A percentile compares a stretch with the other conserved stretches of the same genome.
These are phyloP conservation scores for Athrips mouffetella DNA, from an alignment of 2,888 invertebrate genomes.

Conservation along the genomic window DNA sequence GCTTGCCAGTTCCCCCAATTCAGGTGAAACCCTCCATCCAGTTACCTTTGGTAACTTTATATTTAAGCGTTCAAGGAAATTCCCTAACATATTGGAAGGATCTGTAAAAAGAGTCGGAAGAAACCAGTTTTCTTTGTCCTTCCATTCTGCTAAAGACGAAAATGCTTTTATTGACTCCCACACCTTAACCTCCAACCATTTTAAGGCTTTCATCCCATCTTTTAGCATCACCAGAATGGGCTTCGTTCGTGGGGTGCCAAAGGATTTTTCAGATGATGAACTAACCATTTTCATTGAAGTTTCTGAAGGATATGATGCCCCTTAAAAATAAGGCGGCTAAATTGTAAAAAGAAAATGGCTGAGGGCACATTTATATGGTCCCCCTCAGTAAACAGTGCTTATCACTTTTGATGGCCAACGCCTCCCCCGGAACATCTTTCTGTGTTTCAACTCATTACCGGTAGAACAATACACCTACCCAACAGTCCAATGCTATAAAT, in stretches of 20 bases:
- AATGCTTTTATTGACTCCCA: background rate
- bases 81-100: background rate
- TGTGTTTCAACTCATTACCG: background rate
- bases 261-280: background rate
- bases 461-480: background rate
- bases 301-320: background rate
- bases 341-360: background rate
- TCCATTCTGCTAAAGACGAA: background rate
- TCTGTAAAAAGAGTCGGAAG: background rate
- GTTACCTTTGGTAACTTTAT: background rate
- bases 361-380: background rate
- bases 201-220: background rate
- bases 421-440: background rate
- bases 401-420: background rate
- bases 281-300: background rate
- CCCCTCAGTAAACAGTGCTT: background rate
- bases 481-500: background rate
- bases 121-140: background rate
- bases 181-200: background rate
- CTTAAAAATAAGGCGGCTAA: background rate
- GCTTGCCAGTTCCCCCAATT: background rate
- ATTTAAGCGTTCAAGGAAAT: background rate
- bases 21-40: background rate
- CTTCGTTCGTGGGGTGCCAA: background rate
- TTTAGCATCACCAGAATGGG: background rate